Conservation (phyloP, 2,797 vertebrate species). For the Oryzias dopingdopingensis region DNA sequence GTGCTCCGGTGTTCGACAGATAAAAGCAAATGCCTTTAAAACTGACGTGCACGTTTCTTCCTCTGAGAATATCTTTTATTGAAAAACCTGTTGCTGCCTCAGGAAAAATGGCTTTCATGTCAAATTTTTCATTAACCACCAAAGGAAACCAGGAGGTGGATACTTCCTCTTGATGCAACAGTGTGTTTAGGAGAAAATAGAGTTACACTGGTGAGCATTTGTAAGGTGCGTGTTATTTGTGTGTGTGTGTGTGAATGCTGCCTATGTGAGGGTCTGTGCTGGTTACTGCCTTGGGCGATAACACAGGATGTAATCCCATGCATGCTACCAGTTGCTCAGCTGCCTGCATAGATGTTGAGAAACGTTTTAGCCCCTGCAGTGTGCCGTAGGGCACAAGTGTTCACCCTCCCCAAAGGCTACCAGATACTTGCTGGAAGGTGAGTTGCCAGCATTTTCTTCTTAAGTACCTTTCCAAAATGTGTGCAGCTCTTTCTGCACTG, state of each 20-base stretch:
- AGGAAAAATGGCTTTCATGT: conserved; percentile 41
- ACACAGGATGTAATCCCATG: conserved; percentile 74
- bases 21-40: conserved; percentile 35
- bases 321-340: conserved; percentile 75
- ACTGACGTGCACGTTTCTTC: conserved; percentile 21
- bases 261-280: conserved; percentile 61
- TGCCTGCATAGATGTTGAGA: conserved; percentile 74
- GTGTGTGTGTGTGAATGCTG: conserved; percentile 18
- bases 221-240: conserved; percentile 33
- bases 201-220: conserved; percentile 34
- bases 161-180: conserved; percentile 14
- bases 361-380: conserved; percentile 81
- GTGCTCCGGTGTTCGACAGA: conserved; percentile 34
- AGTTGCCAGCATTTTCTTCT: conserved; percentile 36
- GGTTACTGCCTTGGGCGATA: conserved; percentile 73
- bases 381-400: conserved; percentile 76
- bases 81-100: conserved; percentile 46
- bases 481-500: conserved; percentile 35
- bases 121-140: conserved; percentile 44
- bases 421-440: conserved; percentile 52
- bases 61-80: conserved; percentile 31
- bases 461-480: conserved; percentile 30
- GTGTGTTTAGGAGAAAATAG: conserved; percentile 17
- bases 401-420: conserved; percentile 59
- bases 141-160: conserved; percentile 30